These are phyloP conservation scores for Mantis religiosa DNA, from an alignment of 2,888 invertebrate genomes.

Conservation along the genomic window DNA sequence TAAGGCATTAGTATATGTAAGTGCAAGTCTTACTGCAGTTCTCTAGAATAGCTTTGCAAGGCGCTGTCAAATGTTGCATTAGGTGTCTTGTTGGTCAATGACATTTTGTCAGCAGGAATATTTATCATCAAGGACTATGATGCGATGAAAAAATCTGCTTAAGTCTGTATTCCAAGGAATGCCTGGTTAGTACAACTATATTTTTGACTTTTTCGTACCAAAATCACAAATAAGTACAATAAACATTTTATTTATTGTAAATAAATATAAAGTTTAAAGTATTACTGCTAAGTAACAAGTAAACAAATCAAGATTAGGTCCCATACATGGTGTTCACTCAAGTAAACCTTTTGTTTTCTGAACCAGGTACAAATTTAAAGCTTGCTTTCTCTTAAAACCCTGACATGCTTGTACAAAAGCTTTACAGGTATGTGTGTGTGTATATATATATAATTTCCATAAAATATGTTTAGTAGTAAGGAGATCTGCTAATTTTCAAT, in stretches of 20 bases:
- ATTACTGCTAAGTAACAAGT: neutral
- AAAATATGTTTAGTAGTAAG: neutral
- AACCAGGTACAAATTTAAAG: neutral
- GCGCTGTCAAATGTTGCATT: no score
- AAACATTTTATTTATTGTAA: neutral
- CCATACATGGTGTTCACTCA: neutral
- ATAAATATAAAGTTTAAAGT: neutral
- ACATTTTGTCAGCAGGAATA: no score
- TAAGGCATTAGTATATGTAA: no score
- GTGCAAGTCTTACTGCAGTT: no score
- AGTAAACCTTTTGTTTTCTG: neutral
- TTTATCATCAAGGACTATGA: no score
- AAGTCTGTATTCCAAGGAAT: no score
- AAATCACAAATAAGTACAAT: neutral
- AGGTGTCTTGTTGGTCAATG: no score
- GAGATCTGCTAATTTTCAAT: neutral
- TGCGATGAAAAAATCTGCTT: no score
- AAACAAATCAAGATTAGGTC: neutral
- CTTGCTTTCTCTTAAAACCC: neutral
- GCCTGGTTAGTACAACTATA: no score
- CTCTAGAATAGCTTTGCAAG: no score
- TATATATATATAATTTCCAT: neutral
- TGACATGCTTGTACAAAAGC: neutral
- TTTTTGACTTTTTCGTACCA: no score
- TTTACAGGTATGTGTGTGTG: neutral